A percentile compares a stretch with the other conserved stretches of the same genome.
Evolutionary conservation across 2,797 vertebrate genomes (phyloP).

Genomic region (Hippopotamyrus pictus): DNA sequence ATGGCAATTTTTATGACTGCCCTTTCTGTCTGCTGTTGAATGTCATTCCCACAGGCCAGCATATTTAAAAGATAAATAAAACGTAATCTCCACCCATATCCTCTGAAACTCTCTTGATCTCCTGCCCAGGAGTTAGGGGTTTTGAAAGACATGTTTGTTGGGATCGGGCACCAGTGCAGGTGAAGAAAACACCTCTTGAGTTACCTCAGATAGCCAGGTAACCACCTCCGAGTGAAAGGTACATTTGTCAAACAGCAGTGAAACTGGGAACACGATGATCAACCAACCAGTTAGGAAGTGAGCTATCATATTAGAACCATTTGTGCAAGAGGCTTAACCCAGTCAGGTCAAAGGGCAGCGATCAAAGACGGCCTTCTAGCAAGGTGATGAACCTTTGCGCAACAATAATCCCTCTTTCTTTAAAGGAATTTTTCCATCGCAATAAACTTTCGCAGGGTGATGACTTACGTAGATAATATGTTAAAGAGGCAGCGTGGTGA

Average conservation of each 20-base stretch:
- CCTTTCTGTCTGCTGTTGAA: conserved; percentile 68
- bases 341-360: conserved; percentile 15
- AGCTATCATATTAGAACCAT: conserved; percentile 30
- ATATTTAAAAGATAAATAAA: conserved; percentile 4
- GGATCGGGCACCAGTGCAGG: neutral
- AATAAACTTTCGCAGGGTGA: conserved; percentile 13
- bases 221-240: conserved; percentile 20
- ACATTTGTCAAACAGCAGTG: conserved; percentile 30
- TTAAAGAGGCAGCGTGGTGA: conserved; percentile 19
- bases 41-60: conserved; percentile 51
- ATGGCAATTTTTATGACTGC: conserved; percentile 54
- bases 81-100: neutral
- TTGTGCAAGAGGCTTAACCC: conserved; percentile 24
- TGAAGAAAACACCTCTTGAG: conserved; percentile 9
- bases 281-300: conserved; percentile 32
- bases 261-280: conserved; percentile 15
- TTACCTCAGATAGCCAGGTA: conserved; percentile 13
- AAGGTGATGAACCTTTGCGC: conserved; percentile 16
- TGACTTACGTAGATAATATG: neutral
- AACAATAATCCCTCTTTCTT: neutral
- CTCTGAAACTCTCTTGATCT: neutral
- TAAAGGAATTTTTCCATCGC: neutral
- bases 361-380: conserved; percentile 30
- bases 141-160: neutral
- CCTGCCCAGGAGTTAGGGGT: neutral